Conservation (phyloP, 2,113 vertebrate species). For the Tylochromis polylepis region DNA sequence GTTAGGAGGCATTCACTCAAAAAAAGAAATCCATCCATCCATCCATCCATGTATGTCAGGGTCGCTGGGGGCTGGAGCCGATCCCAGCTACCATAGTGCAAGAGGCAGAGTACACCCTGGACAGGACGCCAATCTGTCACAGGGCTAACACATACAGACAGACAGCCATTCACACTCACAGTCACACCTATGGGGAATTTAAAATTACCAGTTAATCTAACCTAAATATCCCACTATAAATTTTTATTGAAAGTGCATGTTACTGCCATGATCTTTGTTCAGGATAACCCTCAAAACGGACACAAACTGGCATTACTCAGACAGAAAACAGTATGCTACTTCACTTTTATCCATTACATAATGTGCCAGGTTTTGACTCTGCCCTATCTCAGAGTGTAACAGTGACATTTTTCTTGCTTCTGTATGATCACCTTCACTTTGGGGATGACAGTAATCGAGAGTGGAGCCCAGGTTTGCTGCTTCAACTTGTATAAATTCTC, state of each 20-base stretch:
- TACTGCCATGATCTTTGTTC: rapidly evolving
- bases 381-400: background rate
- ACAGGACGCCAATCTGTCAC: background rate
- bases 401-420: background rate
- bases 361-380: background rate
- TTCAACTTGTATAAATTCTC: background rate
- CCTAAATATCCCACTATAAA: background rate
- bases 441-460: background rate
- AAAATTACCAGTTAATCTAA: background rate
- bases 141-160: background rate
- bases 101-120: background rate
- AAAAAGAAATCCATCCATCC: background rate
- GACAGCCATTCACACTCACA: background rate
- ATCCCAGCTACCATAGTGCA: background rate
- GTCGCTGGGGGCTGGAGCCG: background rate
- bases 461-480: background rate
- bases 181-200: background rate
- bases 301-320: background rate
- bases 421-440: background rate
- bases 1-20: background rate
- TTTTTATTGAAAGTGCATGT: background rate
- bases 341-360: background rate
- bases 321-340: background rate
- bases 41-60: too few species aligned
- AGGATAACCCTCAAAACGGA: background rate